Evolutionary conservation across 1,140 invertebrate genomes (phyloP).

Genomic region (Drosophila repleta): DNA sequence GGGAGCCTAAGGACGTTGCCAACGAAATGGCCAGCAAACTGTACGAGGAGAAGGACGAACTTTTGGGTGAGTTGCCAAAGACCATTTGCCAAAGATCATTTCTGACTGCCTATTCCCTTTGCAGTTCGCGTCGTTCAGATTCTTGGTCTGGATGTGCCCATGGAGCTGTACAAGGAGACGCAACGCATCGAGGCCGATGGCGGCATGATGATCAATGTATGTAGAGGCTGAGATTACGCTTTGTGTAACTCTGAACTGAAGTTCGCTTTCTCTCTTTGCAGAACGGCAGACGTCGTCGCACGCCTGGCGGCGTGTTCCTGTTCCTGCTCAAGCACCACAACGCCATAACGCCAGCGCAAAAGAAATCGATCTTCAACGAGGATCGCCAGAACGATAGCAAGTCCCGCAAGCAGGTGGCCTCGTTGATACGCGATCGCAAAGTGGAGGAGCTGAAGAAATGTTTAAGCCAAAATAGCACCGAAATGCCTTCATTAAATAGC

Average conservation of each 20-base stretch:
- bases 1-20: constrained; percentile 86
- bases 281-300: constrained; percentile 92
- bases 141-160: constrained; percentile 89
- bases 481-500: constrained; percentile 86
- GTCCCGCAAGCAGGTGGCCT: constrained; percentile 85
- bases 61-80: constrained; percentile 86
- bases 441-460: constrained; percentile 87
- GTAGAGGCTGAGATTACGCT: not conserved
- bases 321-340: constrained; percentile 91
- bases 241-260: too few species aligned
- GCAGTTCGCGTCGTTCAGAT: constrained; percentile 89
- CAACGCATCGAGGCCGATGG: constrained; percentile 91
- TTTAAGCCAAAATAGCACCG: constrained; percentile 84
- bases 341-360: constrained; percentile 88
- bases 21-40: constrained; percentile 89
- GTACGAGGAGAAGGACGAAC: constrained; percentile 88
- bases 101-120: constrained; percentile 10
- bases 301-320: constrained; percentile 93
- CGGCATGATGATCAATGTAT: constrained; percentile 91
- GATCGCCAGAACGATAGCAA: constrained; percentile 86
- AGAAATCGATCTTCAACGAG: constrained; percentile 89
- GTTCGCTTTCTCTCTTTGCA: constrained; percentile 66
- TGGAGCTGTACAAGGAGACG: constrained; percentile 91
- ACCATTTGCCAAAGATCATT: constrained; percentile 12
- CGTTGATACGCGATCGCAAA: constrained; percentile 86